These are phyloP conservation scores for Tipula unca DNA, from an alignment of 2,888 invertebrate genomes.

Conservation along the genomic window DNA sequence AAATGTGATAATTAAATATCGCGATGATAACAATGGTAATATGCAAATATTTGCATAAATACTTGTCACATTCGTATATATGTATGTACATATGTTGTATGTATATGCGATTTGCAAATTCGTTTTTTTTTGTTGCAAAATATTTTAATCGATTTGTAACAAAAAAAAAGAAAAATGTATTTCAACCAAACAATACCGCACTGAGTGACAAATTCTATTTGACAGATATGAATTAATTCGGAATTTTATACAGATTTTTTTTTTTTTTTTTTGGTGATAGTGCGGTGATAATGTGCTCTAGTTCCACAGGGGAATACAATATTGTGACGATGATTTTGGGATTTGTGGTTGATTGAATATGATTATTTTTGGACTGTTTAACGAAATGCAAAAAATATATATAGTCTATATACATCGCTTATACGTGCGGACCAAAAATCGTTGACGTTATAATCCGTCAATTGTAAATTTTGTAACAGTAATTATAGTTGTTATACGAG, in stretches of 20 bases:
- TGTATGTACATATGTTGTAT: no score
- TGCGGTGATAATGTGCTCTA: not conserved
- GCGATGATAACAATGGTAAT: not conserved
- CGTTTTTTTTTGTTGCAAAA: not conserved
- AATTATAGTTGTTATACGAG: no score
- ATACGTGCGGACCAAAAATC: no score
- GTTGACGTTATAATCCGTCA: no score
- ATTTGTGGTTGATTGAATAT: not conserved
- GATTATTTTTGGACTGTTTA: not conserved
- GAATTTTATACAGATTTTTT: not conserved
- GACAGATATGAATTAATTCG: not conserved
- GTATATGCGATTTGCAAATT: not conserved
- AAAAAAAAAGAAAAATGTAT: not conserved
- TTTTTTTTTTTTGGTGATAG: not conserved
- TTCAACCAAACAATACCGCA: not conserved
- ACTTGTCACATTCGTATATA: not conserved
- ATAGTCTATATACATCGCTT: no score
- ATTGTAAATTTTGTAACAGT: no score
- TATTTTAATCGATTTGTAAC: not conserved
- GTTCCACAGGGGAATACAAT: not conserved
- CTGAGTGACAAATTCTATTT: not conserved
- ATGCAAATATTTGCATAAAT: constrained; percentile 8
- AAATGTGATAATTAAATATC: not conserved
- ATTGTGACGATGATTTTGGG: not conserved
- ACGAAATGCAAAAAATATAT: no score